These are phyloP conservation scores for Drosophila pruinosa DNA, from an alignment of 1,140 invertebrate species.

Conservation along the genomic window DNA sequence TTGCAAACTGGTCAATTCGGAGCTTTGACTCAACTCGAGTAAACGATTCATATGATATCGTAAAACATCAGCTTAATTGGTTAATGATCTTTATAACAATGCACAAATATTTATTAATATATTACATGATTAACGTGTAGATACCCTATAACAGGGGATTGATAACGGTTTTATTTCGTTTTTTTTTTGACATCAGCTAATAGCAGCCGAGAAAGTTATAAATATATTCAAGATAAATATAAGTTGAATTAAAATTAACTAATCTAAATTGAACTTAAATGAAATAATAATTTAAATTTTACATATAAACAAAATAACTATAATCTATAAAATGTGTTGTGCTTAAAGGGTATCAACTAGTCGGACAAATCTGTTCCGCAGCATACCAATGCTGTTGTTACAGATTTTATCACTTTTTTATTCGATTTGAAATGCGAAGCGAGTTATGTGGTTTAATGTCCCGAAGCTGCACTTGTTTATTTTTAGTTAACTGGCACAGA, in stretches of 20 bases:
- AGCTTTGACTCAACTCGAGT: not conserved
- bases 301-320: not conserved
- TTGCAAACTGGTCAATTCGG: not conserved
- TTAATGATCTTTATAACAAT: conserved; percentile 36
- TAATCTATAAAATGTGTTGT: not conserved
- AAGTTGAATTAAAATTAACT: no score
- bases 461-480: conserved; percentile 2
- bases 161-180: no score
- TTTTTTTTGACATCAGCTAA: no score
- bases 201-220: no score
- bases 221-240: no score
- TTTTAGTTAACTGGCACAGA: conserved; percentile 6
- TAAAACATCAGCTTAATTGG: conserved; percentile 3
- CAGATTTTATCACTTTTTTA: not conserved
- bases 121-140: not conserved
- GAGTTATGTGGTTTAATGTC: not conserved
- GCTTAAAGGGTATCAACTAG: not conserved
- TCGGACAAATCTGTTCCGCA: not conserved
- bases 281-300: no score
- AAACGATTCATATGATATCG: not conserved
- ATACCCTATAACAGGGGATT: not conserved
- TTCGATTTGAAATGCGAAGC: not conserved
- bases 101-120: not conserved
- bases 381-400: not conserved
- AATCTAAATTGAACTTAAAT: no score